Conservation (phyloP, 2,113 vertebrate species). For the Scytalopus superciliaris region DNA sequence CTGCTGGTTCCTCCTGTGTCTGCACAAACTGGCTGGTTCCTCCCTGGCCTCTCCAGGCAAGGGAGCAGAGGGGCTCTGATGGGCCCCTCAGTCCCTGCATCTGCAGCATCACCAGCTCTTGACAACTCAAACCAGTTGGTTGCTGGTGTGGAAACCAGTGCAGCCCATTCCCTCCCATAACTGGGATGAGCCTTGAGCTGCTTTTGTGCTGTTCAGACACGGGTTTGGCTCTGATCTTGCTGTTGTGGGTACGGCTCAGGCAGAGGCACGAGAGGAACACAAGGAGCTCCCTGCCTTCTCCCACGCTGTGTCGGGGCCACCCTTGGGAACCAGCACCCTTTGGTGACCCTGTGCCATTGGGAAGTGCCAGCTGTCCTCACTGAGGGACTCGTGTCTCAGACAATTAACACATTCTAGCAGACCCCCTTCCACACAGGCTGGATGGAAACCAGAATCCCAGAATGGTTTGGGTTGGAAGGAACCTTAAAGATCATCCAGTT, state of each 20-base stretch:
- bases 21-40: not conserved
- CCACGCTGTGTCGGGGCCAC: fast-evolving
- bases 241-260: fast-evolving
- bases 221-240: not conserved
- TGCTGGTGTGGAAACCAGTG: not conserved
- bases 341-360: not conserved
- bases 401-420: not conserved
- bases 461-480: not conserved
- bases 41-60: not conserved
- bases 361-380: not conserved
- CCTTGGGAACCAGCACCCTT: not conserved
- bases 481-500: not conserved
- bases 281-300: not conserved
- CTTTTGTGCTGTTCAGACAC: fast-evolving
- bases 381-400: not conserved
- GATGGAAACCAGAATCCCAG: not conserved
- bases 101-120: not conserved
- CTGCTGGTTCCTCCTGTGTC: not conserved
- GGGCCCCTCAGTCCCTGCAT: not conserved
- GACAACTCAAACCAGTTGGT: not conserved
- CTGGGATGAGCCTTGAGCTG: not conserved
- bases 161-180: not conserved
- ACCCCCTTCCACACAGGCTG: no score
- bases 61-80: not conserved
- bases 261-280: not conserved